These are phyloP conservation scores for Poeciliopsis turneri DNA, from an alignment of 2,797 vertebrate species.

Conservation along the genomic window DNA sequence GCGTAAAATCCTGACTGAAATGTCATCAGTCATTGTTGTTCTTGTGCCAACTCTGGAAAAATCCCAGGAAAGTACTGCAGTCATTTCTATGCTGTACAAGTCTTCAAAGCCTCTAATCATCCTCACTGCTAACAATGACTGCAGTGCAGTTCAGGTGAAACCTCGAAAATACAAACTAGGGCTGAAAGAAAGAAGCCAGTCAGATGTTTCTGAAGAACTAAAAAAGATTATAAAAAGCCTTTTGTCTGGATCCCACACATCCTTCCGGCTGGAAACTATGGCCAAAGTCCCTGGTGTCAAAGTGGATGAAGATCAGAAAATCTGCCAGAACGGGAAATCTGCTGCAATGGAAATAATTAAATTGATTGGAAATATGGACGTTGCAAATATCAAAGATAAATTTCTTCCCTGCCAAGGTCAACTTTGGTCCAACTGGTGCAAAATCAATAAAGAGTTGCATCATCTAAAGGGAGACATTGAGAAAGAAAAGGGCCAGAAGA, in stretches of 20 bases:
- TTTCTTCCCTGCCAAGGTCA: constrained; percentile 80
- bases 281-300: constrained; percentile 46
- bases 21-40: constrained; percentile 71
- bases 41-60: constrained; percentile 55
- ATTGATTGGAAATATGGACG: constrained; percentile 34
- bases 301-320: constrained; percentile 67
- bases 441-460: constrained; percentile 77
- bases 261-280: constrained; percentile 60
- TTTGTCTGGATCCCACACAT: constrained; percentile 29
- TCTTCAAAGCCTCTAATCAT: constrained; percentile 66
- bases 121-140: constrained; percentile 63
- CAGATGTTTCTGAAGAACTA: constrained; percentile 66
- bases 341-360: constrained; percentile 47
- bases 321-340: constrained; percentile 68
- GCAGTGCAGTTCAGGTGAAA: not conserved
- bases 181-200: constrained; percentile 70
- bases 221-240: constrained; percentile 39
- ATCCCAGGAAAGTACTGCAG: no score
- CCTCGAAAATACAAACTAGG: constrained; percentile 62
- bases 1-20: constrained; percentile 62
- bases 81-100: constrained; percentile 33
- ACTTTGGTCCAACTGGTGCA: constrained; percentile 80
- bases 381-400: constrained; percentile 69
- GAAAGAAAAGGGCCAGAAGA: constrained; percentile 66
- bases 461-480: constrained; percentile 73